A percentile compares a stretch with the other conserved stretches of the same genome.
phyloP scores from a whole-genome alignment of 2,797 vertebrate genomes.

The Eulemur coronatus region DNA sequence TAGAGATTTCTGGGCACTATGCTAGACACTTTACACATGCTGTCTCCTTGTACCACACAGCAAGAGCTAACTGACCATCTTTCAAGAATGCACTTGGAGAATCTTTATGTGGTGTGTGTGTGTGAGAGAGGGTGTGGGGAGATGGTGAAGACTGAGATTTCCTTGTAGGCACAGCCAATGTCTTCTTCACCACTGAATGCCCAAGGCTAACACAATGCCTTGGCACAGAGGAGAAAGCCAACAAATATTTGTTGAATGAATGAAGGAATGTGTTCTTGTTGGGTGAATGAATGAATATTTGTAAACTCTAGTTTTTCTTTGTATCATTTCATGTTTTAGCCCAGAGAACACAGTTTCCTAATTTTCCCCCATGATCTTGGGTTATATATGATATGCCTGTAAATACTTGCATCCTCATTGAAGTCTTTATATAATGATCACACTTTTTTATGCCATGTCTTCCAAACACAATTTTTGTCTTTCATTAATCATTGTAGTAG shows the following conservation, averaged over 20 bases:
- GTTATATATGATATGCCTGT: not conserved
- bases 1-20: not conserved
- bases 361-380: not conserved
- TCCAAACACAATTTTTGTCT: not conserved
- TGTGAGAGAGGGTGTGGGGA: not conserved
- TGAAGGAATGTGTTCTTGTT: not conserved
- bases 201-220: not conserved
- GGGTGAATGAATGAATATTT: conserved; percentile 7
- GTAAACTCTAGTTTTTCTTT: conserved; percentile 22
- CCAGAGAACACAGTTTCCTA: not conserved
- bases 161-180: not conserved
- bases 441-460: not conserved
- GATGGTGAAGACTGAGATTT: not conserved
- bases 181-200: not conserved
- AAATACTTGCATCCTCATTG: not conserved
- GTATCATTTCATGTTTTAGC: conserved; percentile 15
- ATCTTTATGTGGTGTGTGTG: not conserved
- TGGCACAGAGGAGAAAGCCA: not conserved
- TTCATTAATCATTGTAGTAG: not conserved
- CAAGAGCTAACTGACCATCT: not conserved
- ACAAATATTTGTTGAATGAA: not conserved
- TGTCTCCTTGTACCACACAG: not conserved
- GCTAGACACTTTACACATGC: not conserved
- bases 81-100: not conserved
- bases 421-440: not conserved